Percentiles rank a stretch among this genome's conserved stretches.
phyloP scores from a whole-genome alignment of 2,888 invertebrate genomes.

The Dynastes hyllus region DNA sequence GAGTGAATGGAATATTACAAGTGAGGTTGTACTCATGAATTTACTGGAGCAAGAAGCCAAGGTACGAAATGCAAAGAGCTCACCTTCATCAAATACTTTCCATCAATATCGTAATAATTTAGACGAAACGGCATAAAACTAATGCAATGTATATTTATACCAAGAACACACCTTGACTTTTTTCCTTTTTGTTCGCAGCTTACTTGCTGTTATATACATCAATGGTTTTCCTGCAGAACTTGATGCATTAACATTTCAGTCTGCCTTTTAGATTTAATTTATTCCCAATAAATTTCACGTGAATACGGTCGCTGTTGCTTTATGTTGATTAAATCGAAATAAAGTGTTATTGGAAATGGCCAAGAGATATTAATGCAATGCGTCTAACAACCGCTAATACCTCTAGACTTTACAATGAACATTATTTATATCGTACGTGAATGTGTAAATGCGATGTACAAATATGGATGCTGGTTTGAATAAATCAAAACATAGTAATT shows the following conservation, averaged over 20 bases:
- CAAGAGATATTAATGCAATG: conserved; percentile 20
- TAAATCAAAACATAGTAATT: conserved; percentile 18
- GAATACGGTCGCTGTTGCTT: conserved; percentile 3
- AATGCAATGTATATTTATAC: not conserved
- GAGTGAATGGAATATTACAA: too few relatives aligned
- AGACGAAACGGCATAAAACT: too few relatives aligned
- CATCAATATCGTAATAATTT: too few relatives aligned
- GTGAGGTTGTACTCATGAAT: too few relatives aligned
- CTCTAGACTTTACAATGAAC: conserved; percentile 11
- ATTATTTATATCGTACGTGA: conserved; percentile 9
- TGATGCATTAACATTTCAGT: conserved; percentile 28
- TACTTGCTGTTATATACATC: conserved; percentile 3
- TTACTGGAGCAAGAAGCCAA: too few relatives aligned
- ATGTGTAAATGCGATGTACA: conserved; percentile 22
- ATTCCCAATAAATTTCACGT: conserved; percentile 33
- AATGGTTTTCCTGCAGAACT: conserved; percentile 14
- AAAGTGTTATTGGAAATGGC: conserved; percentile 37
- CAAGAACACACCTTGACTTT: conserved; percentile 34
- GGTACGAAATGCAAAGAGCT: too few relatives aligned
- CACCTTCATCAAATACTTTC: too few relatives aligned
- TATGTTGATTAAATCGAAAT: conserved; percentile 25
- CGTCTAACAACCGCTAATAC: not conserved
- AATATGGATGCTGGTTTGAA: conserved; percentile 9
- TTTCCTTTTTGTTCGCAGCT: conserved; percentile 1
- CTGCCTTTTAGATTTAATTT: conserved; percentile 36